Conservation (phyloP, 2,888 invertebrate species). For the Oxyscelio sp. region DNA sequence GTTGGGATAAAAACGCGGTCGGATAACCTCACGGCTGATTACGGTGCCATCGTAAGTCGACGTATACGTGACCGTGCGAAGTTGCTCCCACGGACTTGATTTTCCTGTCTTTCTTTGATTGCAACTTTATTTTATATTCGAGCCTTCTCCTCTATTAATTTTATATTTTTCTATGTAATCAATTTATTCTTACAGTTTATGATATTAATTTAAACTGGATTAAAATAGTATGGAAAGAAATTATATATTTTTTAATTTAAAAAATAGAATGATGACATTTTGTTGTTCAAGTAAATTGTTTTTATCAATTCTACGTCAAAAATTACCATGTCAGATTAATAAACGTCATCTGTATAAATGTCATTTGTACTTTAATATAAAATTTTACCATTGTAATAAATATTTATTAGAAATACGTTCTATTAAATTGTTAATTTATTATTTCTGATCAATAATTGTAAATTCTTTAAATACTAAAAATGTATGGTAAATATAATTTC, state of each 20-base stretch:
- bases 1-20: constrained; percentile 27
- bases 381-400: too few relatives aligned
- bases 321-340: too few relatives aligned
- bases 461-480: too few relatives aligned
- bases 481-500: too few relatives aligned
- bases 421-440: too few relatives aligned
- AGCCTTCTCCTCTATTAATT: constrained; percentile 13
- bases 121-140: constrained; percentile 19
- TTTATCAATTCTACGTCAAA: not conserved
- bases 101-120: constrained; percentile 36
- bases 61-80: constrained; percentile 26
- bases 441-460: too few relatives aligned
- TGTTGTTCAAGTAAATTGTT: not conserved
- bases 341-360: too few relatives aligned
- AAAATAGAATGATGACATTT: not conserved
- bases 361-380: too few relatives aligned
- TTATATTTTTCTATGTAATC: constrained; percentile 26
- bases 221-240: not conserved
- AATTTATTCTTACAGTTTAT: constrained; percentile 1
- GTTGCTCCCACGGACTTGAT: constrained; percentile 30
- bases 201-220: not conserved
- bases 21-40: constrained; percentile 35
- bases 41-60: constrained; percentile 30
- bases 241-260: not conserved
- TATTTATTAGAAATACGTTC: too few relatives aligned